A percentile compares a stretch with the other conserved stretches of the same genome.
phyloP scores from a whole-genome alignment of 2,113 vertebrate species.

The Passer montanus region DNA sequence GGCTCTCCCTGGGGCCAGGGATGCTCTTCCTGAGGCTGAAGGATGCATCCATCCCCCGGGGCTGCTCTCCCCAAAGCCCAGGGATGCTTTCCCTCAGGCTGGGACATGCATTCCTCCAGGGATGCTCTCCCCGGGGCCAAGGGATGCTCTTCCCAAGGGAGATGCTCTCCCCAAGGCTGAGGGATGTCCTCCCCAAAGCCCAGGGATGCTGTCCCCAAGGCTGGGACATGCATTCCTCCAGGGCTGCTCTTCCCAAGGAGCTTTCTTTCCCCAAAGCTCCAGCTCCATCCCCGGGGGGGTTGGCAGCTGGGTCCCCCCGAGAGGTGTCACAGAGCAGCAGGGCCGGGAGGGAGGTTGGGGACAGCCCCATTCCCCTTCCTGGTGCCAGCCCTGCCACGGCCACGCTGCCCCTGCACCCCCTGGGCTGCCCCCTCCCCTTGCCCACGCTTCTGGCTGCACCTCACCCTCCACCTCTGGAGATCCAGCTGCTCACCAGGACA shows the following conservation, averaged over 20 bases:
- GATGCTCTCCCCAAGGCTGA: background rate
- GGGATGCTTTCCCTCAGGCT: background rate
- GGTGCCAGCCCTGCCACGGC: conserved; percentile 55
- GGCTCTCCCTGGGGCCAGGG: background rate
- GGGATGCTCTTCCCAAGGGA: background rate
- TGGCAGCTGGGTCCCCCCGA: background rate
- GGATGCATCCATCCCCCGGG: background rate
- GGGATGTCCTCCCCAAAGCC: background rate
- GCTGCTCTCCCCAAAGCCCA: background rate
- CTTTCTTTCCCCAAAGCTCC: conserved; percentile 3
- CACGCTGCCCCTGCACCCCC: conserved; percentile 5
- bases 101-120: background rate
- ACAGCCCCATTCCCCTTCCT: background rate
- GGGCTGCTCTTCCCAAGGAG: background rate
- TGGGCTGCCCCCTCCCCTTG: background rate
- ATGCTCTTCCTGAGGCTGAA: background rate
- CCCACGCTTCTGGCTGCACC: background rate
- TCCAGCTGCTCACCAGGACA: background rate
- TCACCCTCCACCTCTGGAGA: background rate
- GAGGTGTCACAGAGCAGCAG: background rate
- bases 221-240: background rate
- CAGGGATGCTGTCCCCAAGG: background rate
- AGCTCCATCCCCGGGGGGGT: fast-evolving
- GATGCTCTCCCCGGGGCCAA: background rate
- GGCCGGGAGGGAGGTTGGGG: background rate